Conservation (phyloP, 2,797 vertebrate species). For the Labeo calbasu region DNA sequence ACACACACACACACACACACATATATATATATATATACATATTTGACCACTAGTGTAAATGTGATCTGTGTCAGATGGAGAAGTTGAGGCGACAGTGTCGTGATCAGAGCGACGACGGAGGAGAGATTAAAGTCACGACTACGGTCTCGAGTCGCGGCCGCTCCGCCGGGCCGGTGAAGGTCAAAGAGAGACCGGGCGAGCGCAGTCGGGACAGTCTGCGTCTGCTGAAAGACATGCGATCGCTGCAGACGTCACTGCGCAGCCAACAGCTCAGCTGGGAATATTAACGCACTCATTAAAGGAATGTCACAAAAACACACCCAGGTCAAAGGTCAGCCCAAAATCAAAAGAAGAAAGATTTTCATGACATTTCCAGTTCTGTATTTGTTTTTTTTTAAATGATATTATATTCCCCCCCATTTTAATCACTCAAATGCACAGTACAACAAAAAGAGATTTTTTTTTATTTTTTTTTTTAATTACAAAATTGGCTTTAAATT, state of each 20-base stretch:
- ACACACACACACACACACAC: too few relatives aligned
- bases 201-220: conserved; percentile 85
- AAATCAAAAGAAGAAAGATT: not conserved
- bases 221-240: conserved; percentile 92
- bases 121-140: conserved; percentile 61
- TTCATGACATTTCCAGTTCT: not conserved
- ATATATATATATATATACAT: too few relatives aligned
- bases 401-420: not conserved
- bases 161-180: conserved; percentile 47
- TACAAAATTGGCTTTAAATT: not conserved
- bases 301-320: not conserved
- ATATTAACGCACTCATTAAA: conserved; percentile 10
- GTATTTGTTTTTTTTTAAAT: not conserved
- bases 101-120: conserved; percentile 48
- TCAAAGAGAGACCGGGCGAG: conserved; percentile 79
- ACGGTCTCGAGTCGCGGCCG: conserved; percentile 72
- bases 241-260: conserved; percentile 87
- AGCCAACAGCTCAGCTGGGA: conserved; percentile 56
- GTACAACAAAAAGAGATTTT: too few relatives aligned
- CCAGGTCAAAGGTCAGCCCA: not conserved
- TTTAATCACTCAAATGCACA: too few relatives aligned
- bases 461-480: not conserved
- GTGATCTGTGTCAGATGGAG: conserved; percentile 76
- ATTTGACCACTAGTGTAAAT: not conserved
- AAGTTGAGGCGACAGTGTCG: conserved; percentile 78